Evolutionary conservation across 2,888 invertebrate species (phyloP).

Genomic region (Gibbula magus): DNA sequence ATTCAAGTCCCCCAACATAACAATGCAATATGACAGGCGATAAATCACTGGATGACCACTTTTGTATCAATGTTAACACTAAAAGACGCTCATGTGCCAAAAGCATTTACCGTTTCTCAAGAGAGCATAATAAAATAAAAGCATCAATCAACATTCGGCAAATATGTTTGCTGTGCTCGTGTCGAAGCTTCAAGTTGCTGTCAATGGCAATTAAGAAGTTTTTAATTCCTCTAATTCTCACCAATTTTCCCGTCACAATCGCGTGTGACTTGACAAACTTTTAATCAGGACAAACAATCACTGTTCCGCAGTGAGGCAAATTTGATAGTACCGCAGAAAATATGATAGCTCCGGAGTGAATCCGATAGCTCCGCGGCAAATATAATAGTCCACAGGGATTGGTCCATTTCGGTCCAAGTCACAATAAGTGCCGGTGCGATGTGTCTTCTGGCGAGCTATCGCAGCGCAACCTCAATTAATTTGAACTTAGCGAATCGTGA

Average conservation of each 20-base stretch:
- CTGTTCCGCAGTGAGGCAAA: constrained; percentile 16
- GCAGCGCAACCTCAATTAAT: constrained; percentile 27
- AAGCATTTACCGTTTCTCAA: background rate
- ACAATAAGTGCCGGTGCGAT: constrained; percentile 25
- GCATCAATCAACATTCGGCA: constrained; percentile 3
- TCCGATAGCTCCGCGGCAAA: constrained; percentile 9
- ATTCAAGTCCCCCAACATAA: no score
- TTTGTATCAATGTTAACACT: background rate
- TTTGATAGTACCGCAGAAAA: constrained; percentile 15
- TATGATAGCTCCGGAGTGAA: constrained; percentile 17
- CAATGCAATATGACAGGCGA: no score
- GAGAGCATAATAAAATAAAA: background rate
- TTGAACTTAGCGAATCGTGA: constrained; percentile 29
- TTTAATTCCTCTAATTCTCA: constrained; percentile 18
- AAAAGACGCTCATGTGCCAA: background rate
- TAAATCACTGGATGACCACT: background rate
- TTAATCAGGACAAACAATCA: constrained; percentile 21
- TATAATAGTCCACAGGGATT: constrained; percentile 21
- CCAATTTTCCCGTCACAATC: constrained; percentile 18
- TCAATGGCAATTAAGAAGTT: constrained; percentile 6
- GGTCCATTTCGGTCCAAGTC: constrained; percentile 23
- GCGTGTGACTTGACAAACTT: constrained; percentile 21
- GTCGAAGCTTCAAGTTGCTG: constrained; percentile 10
- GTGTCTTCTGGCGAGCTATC: constrained; percentile 21
- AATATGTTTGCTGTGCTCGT: constrained; percentile 17